These are phyloP conservation scores for Lagopus leucura DNA, from an alignment of 2,113 vertebrate genomes.

Conservation along the genomic window DNA sequence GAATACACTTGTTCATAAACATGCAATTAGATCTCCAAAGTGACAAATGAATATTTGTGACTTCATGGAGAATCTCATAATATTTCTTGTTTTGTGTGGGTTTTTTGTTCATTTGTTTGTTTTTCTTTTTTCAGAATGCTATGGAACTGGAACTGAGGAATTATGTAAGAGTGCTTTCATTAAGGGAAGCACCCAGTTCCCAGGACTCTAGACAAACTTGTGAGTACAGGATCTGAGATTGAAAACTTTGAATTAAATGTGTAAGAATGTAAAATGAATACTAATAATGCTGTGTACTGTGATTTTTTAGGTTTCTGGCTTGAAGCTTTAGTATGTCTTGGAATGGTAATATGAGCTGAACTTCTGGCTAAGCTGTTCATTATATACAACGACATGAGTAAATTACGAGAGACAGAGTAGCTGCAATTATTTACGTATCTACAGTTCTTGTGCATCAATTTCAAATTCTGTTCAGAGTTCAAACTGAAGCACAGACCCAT, in stretches of 20 bases:
- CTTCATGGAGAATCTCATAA: not conserved
- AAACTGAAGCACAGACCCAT: not conserved
- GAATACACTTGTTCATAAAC: not conserved
- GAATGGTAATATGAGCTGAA: not conserved
- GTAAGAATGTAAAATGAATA: not conserved
- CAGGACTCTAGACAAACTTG: not conserved
- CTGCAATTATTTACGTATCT: not conserved
- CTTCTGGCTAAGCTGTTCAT: not conserved
- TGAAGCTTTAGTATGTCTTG: not conserved
- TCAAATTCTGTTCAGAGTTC: not conserved
- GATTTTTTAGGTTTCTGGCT: not conserved
- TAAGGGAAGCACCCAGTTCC: not conserved
- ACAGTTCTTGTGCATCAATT: not conserved
- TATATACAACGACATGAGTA: not conserved
- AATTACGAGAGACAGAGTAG: not conserved
- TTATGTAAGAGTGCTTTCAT: not conserved
- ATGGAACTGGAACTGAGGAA: not conserved
- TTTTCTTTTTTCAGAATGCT: not conserved
- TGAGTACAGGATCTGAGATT: not conserved
- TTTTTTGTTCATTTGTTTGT: not conserved
- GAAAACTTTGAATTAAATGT: not conserved
- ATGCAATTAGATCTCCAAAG: not conserved
- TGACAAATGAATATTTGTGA: not conserved
- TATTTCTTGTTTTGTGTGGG: not conserved
- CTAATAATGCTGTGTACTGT: not conserved